These are phyloP conservation scores for Eretmocerus hayati DNA, from an alignment of 2,888 invertebrate genomes.

Conservation along the genomic window DNA sequence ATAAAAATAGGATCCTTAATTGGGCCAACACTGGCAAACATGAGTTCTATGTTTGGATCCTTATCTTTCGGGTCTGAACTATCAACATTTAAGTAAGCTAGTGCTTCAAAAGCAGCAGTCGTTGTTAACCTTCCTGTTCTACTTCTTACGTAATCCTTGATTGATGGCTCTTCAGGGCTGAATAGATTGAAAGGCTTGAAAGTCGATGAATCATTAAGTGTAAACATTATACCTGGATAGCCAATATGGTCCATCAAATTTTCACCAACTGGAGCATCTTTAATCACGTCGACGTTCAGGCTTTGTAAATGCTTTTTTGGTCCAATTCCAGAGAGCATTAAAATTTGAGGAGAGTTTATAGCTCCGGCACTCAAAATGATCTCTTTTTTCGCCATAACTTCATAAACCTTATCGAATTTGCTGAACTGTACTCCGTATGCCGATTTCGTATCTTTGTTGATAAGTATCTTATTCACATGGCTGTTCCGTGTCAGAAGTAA, in stretches of 20 bases:
- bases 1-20: no score
- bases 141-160: conserved; percentile 50
- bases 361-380: conserved; percentile 64
- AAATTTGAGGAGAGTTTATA: no score
- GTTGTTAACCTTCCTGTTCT: conserved; percentile 55
- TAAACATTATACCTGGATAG: conserved; percentile 55
- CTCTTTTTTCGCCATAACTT: conserved; percentile 54
- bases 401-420: conserved; percentile 52
- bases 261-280: no score
- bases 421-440: conserved; percentile 42
- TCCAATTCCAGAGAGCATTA: conserved; percentile 64
- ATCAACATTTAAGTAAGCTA: conserved; percentile 34
- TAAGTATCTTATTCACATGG: conserved; percentile 40
- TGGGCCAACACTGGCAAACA: conserved; percentile 58
- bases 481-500: conserved; percentile 39
- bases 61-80: conserved; percentile 41
- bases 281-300: conserved; percentile 54
- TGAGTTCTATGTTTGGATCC: conserved; percentile 65
- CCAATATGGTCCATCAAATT: no score
- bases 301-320: conserved; percentile 55
- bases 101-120: conserved; percentile 62
- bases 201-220: conserved; percentile 47
- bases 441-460: conserved; percentile 46
- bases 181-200: conserved; percentile 13
- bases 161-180: conserved; percentile 18